phyloP scores from a whole-genome alignment of 2,113 vertebrate genomes.

The Caracal caracal region DNA sequence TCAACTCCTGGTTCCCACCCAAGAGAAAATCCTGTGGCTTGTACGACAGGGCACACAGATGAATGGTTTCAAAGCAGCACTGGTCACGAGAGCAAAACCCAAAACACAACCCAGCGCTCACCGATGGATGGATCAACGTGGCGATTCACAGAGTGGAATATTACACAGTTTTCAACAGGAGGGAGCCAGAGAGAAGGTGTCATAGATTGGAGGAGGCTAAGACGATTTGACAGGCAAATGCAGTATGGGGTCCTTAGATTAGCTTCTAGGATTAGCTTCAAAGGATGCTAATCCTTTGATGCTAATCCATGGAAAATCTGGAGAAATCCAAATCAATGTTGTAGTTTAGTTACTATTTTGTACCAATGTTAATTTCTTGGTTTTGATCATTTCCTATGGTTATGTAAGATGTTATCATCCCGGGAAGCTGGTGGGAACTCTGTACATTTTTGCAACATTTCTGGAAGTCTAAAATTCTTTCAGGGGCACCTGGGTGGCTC shows the following conservation, averaged over 20 bases:
- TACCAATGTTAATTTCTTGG: neutral
- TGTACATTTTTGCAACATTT: neutral
- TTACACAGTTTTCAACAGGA: neutral
- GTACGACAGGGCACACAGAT: accelerated
- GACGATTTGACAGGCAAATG: neutral
- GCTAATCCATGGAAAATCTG: no score
- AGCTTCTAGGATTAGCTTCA: no score
- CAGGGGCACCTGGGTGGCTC: no score
- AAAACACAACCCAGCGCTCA: no score
- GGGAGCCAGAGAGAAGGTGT: neutral
- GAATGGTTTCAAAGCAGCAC: neutral
- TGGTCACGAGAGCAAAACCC: neutral
- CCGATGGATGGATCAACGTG: accelerated
- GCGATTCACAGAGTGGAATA: neutral
- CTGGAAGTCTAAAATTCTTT: neutral
- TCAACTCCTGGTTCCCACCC: neutral
- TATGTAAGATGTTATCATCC: neutral
- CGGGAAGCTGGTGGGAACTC: neutral
- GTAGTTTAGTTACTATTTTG: neutral
- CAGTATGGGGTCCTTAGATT: neutral
- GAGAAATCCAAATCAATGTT: neutral
- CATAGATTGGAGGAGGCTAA: neutral
- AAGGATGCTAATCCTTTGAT: no score
- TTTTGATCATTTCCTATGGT: neutral
- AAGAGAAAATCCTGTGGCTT: neutral